phyloP scores from a whole-genome alignment of 2,113 vertebrate genomes.

The Oncorhynchus masou region DNA sequence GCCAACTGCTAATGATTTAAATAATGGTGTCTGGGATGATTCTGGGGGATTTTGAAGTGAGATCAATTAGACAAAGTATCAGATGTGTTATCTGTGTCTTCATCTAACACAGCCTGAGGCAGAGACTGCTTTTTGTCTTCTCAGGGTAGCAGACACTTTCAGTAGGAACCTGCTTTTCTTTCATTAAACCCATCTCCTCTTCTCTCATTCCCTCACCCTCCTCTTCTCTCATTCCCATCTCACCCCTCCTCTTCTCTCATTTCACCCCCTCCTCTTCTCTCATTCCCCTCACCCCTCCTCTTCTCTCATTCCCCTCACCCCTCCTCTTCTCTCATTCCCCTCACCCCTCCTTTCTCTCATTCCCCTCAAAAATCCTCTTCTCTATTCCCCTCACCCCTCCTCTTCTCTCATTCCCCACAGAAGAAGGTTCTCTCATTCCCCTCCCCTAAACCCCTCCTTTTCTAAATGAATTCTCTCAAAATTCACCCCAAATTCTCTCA shows the following conservation, averaged over 20 bases:
- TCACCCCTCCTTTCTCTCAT: not conserved
- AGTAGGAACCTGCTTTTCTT: not conserved
- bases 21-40: not conserved
- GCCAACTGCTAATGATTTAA: not conserved
- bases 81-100: not conserved
- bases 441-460: not conserved
- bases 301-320: not conserved
- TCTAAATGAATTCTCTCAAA: too few species aligned
- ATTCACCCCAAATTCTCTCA: too few species aligned
- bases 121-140: too few species aligned
- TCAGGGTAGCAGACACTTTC: too few species aligned
- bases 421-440: not conserved
- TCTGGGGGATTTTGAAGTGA: not conserved
- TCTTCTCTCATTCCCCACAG: too few species aligned
- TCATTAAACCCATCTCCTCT: too few species aligned
- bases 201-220: not conserved
- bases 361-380: too few species aligned
- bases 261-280: not conserved
- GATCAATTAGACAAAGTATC: not conserved
- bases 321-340: constrained; percentile 10
- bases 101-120: too few species aligned
- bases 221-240: not conserved
- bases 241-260: constrained; percentile 17
- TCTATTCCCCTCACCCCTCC: not conserved
- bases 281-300: not conserved